These are phyloP conservation scores for Coranthus polyacanthus DNA, from an alignment of 2,797 vertebrate species.

Conservation along the genomic window DNA sequence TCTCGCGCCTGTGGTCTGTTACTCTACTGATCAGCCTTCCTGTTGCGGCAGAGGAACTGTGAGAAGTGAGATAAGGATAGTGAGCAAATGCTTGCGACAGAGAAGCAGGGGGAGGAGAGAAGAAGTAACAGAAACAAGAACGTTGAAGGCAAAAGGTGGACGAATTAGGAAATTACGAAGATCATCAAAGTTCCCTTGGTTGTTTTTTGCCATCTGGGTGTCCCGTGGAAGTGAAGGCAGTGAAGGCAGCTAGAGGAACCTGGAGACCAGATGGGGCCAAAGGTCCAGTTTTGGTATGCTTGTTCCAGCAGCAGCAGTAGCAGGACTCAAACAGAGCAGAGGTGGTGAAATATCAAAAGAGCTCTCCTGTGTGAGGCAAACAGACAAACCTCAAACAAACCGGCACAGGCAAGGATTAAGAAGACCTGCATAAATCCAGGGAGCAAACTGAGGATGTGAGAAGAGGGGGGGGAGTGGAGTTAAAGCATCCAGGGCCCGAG, in stretches of 20 bases:
- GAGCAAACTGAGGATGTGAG: slow-evolving; percentile 60
- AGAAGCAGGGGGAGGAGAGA: slow-evolving; percentile 25
- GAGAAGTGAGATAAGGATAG: slow-evolving; percentile 79
- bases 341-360: slow-evolving; percentile 61
- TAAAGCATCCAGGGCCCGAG: slow-evolving; percentile 48
- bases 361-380: slow-evolving; percentile 25
- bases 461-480: slow-evolving; percentile 30
- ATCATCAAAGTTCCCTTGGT: slow-evolving; percentile 20
- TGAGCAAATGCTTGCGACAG: slow-evolving; percentile 59
- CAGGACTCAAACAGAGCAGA: slow-evolving; percentile 33
- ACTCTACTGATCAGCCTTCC: slow-evolving; percentile 74
- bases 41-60: slow-evolving; percentile 83
- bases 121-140: slow-evolving; percentile 39
- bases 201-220: slow-evolving; percentile 27
- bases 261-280: slow-evolving; percentile 22
- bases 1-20: slow-evolving; percentile 68
- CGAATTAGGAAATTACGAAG: slow-evolving; percentile 54
- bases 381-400: slow-evolving; percentile 49
- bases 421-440: slow-evolving; percentile 54
- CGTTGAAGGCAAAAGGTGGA: slow-evolving; percentile 46
- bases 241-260: slow-evolving; percentile 7
- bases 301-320: slow-evolving; percentile 14
- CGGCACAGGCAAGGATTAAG: slow-evolving; percentile 59
- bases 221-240: slow-evolving; percentile 12
- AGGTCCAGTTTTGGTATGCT: slow-evolving; percentile 14